These are phyloP conservation scores for Cyprinella venusta DNA, from an alignment of 2,797 vertebrate genomes.

Conservation along the genomic window DNA sequence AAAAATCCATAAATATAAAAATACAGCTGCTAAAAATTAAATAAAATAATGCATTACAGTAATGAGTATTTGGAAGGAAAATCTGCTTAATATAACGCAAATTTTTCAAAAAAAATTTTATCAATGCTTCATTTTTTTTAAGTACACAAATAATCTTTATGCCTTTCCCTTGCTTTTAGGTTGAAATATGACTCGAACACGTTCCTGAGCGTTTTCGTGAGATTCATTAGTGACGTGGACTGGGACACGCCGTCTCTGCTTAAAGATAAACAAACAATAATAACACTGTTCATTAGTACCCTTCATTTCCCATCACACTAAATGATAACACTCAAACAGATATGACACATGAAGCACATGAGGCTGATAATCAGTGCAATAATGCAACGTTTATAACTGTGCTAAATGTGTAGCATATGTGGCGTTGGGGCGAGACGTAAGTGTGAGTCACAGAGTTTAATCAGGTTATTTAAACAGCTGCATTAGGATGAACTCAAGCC, in stretches of 20 bases:
- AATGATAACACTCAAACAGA: background rate
- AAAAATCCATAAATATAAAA: background rate
- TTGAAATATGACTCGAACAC: background rate
- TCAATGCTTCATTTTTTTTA: background rate
- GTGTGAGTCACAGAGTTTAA: constrained; percentile 5
- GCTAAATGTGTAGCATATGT: background rate
- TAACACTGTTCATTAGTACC: background rate
- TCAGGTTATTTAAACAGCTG: constrained; percentile 6
- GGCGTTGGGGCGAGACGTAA: background rate
- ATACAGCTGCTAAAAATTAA: background rate
- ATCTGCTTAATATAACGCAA: background rate
- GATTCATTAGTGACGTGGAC: background rate
- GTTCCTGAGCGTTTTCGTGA: background rate
- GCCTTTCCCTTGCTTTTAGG: background rate
- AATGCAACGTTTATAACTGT: background rate
- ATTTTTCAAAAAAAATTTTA: no score
- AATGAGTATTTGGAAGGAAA: background rate
- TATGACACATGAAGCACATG: background rate
- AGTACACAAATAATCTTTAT: background rate
- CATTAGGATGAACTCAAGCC: background rate
- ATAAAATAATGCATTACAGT: background rate
- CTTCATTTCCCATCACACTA: background rate
- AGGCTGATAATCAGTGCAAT: background rate
- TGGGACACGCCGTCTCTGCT: background rate
- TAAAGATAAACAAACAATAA: background rate